These are phyloP conservation scores for Henricia sp. DNA, from an alignment of 53 echinoderm and acorn worm species.

Conservation along the genomic window DNA sequence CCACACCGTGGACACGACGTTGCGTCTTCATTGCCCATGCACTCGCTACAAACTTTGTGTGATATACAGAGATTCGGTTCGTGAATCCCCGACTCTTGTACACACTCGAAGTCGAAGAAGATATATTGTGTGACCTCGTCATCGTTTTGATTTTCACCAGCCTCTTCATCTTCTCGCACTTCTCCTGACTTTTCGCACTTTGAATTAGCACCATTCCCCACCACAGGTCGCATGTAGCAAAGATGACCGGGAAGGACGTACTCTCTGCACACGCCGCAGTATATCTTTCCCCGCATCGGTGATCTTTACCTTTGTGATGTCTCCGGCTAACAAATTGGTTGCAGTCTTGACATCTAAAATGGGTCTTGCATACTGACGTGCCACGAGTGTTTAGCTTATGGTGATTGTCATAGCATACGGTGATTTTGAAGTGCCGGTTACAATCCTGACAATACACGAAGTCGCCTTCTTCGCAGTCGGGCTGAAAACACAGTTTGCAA, in stretches of 20 bases:
- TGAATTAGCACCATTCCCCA: neutral
- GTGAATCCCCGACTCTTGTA: conserved; percentile 25
- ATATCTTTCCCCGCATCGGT: conserved; percentile 33
- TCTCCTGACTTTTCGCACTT: neutral
- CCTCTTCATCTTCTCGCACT: neutral
- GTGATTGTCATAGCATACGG: conserved; percentile 53
- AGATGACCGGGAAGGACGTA: conserved; percentile 40
- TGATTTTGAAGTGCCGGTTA: conserved; percentile 52
- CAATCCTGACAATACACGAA: conserved; percentile 30
- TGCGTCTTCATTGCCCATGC: conserved; percentile 1
- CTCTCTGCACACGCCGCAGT: conserved; percentile 51
- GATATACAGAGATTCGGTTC: conserved; percentile 43
- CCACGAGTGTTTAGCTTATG: neutral
- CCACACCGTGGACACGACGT: conserved; percentile 8
- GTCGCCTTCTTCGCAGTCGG: conserved; percentile 6
- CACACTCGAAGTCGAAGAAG: conserved; percentile 19
- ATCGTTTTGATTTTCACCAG: neutral
- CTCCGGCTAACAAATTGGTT: conserved; percentile 2
- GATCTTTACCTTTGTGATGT: neutral
- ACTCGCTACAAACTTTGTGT: conserved; percentile 30
- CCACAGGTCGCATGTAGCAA: conserved; percentile 32
- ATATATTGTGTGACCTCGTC: no score
- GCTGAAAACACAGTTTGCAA: conserved; percentile 37
- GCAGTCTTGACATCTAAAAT: neutral
- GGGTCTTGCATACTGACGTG: neutral